A percentile compares a stretch with the other conserved stretches of the same genome.
Conservation (phyloP, 2,888 invertebrate genomes). For the Candidula unifasciata region DNA sequence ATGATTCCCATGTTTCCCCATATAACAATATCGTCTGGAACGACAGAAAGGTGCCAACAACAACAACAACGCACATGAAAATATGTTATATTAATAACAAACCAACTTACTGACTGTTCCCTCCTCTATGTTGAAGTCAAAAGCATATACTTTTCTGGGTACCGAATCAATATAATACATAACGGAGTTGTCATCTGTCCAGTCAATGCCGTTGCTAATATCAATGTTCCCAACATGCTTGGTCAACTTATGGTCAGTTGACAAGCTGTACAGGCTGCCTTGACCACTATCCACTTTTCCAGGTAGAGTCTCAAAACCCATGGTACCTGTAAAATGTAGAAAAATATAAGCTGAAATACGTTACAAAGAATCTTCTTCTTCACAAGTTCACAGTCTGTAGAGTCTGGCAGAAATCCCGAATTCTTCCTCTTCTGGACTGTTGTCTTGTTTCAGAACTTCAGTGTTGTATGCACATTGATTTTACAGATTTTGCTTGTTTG, state of each 20-base stretch:
- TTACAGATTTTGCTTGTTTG: too few relatives aligned
- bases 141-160: conserved; percentile 83
- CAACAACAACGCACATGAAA: too few relatives aligned
- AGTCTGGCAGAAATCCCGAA: too few relatives aligned
- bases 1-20: too few relatives aligned
- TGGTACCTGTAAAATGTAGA: conserved; percentile 67
- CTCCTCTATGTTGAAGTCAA: conserved; percentile 83
- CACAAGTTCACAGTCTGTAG: too few relatives aligned
- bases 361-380: not conserved
- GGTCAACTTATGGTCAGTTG: conserved; percentile 55
- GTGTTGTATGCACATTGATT: too few relatives aligned
- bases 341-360: not conserved
- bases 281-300: conserved; percentile 59
- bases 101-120: conserved; percentile 82
- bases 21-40: too few relatives aligned
- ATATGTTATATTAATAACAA: too few relatives aligned
- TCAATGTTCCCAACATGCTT: conserved; percentile 54
- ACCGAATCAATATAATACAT: conserved; percentile 88
- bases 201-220: conserved; percentile 87
- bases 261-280: conserved; percentile 69
- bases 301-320: conserved; percentile 68
- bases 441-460: too few relatives aligned
- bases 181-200: conserved; percentile 84
- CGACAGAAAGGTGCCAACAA: too few relatives aligned
- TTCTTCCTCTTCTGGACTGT: too few relatives aligned